Evolutionary conservation across 2,113 vertebrate genomes (phyloP).

Genomic region (Halichoeres trimaculatus): DNA sequence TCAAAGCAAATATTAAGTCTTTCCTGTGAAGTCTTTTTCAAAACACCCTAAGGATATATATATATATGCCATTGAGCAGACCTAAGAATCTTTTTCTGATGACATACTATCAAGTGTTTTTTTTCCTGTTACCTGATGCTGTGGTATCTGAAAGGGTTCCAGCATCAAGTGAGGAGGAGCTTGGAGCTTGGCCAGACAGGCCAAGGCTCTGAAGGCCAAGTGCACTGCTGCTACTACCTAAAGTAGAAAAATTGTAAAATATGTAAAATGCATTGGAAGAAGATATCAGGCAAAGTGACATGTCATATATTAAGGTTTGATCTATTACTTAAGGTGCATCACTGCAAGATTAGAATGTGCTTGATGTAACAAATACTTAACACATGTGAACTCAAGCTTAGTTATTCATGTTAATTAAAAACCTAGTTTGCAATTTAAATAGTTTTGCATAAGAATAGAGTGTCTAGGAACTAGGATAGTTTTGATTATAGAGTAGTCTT

Average conservation of each 20-base stretch:
- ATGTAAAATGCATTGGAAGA: neutral
- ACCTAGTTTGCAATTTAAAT: too few species aligned
- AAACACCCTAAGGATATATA: too few species aligned
- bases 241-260: constrained; percentile 39
- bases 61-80: neutral
- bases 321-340: neutral
- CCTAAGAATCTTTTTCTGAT: constrained; percentile 1
- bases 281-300: neutral
- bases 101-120: neutral
- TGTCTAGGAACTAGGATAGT: too few species aligned
- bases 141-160: constrained; percentile 98
- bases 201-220: constrained; percentile 95
- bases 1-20: too few species aligned
- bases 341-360: neutral
- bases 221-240: constrained; percentile 98
- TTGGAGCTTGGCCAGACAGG: constrained; percentile 96
- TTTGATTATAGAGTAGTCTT: too few species aligned
- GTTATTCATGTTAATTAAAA: too few species aligned
- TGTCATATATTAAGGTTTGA: neutral
- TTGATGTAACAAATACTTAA: too few species aligned
- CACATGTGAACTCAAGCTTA: too few species aligned
- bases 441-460: too few species aligned
- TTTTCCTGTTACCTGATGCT: constrained; percentile 93
- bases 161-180: constrained; percentile 97
- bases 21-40: too few species aligned